Evolutionary conservation across 2,888 invertebrate genomes (phyloP), one percentile per base, ranked within the genome.

Genomic region (Drosophila borborema): DNA sequence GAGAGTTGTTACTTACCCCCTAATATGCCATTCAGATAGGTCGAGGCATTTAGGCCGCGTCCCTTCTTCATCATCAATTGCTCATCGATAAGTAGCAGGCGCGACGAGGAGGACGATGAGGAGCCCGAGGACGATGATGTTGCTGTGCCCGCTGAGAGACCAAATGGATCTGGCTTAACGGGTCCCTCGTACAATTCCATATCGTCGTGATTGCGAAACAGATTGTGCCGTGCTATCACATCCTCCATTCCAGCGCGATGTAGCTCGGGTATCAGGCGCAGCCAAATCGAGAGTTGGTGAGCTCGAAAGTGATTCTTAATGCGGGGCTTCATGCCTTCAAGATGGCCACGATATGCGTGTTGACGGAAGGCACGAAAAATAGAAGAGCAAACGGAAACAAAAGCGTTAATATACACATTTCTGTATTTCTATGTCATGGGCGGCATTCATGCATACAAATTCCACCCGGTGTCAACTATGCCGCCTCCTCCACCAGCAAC

Each of bases 271-370:
- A 99, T 97, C 9, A 99, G 95, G 8, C 98, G 96, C 10, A 98
- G 94, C 99, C 99, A 99, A 51, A 99, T 97, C 54, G 98, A 98
- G 58, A 99, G 94, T 92, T 98, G 98, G 93, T 98, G 98, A 2
- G 98, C 98, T 56, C 98, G 95, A 94, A 97, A 99, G 94, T 98
- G 98, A 92, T 98, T 98, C 92, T 97, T 97, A 93, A 98, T 95
- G 72, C 96, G 95, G 0, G 98, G 97, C 91, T 98, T 98, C 95
- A 97, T 95, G 81, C 98, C 98, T 98, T 66, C 53, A 46, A 58
- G 60, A 68, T 68, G 41, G 58, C 43, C 46, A 31, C 53, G 45
- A 48, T 49, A 46, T 48, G 48, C 43, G 58, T 46, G 45, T 64
- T 51, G 43, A 54, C 43, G 18, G 65, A 59, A 56, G 51, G 9